Evolutionary conservation across 2,888 invertebrate genomes (phyloP), one percentile per base, ranked within the genome.

Genomic region (Vesta saturnalis): DNA sequence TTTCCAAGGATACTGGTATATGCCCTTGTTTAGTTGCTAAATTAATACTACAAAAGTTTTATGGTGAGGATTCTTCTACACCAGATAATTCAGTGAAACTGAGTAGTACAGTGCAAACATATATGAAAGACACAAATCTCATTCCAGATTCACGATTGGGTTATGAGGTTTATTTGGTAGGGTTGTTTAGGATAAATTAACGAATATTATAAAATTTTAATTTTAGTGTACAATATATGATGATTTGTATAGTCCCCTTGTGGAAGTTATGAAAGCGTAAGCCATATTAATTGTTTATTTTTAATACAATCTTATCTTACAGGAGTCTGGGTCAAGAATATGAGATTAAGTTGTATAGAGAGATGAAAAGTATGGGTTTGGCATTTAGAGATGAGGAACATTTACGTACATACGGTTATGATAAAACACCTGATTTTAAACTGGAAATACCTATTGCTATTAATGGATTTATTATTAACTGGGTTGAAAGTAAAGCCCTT

Each of bases 401-500:
- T 74, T 86, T 97, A 57, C 84, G 96, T 74, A 87, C 88, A 52
- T 87, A 91, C 79, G 97, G 97, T 0, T 97, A 94, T 83, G 97
- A 97, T 82, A 97, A 97, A 85, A 97, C 97, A 0, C 97, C 97
- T 0, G 97, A 97, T 83, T 89, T 96, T 54, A 96, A 95, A 84
- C 86, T 97, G 60, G 94, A 95, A 81, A 88, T 96, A 18, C 97
- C 97, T 0, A 91, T 96, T 71, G 92, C 94, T 23, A 89, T 95
- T 19, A 92, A 94, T 82, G 94, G 94, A 1, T 90, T 90, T 77
- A 90, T 97, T 21, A 89, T 97, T 0, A 94, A 96, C 82, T 97
- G 97, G 97, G 94, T 97, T 69, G 97, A 97, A 84, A 96, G 97
- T 77, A 97, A 97, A 85, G 97, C 97, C 0, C 88, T 94, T n/a